Conservation (phyloP, 2,113 vertebrate species). For the Macquaria ambigua region DNA sequence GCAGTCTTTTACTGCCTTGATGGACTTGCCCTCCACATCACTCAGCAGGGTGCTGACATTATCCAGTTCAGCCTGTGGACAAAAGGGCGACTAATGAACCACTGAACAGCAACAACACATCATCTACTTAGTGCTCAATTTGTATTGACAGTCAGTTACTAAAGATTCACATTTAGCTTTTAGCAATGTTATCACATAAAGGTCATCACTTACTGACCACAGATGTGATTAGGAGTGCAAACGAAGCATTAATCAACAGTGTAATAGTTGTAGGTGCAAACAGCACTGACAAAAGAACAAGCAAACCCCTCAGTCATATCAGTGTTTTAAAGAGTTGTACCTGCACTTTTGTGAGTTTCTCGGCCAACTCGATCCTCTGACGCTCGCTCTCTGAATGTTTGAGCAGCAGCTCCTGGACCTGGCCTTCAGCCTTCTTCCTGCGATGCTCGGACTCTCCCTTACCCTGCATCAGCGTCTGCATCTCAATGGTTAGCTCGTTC, state of each 20-base stretch:
- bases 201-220: neutral
- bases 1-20: slow-evolving; percentile 94
- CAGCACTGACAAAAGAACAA: neutral
- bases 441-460: slow-evolving; percentile 95
- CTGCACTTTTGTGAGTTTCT: slow-evolving; percentile 92
- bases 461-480: slow-evolving; percentile 92
- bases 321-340: slow-evolving; percentile 73
- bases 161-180: neutral
- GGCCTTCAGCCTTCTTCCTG: slow-evolving; percentile 92
- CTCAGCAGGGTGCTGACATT: slow-evolving; percentile 88
- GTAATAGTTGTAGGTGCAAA: neutral
- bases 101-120: neutral
- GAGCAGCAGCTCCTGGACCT: slow-evolving; percentile 93
- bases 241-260: neutral
- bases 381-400: slow-evolving; percentile 92
- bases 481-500: slow-evolving; percentile 92
- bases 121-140: neutral
- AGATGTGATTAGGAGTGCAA: too few relatives aligned
- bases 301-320: neutral
- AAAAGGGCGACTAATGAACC: slow-evolving; percentile 5
- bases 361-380: slow-evolving; percentile 87
- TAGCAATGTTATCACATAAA: neutral
- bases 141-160: neutral
- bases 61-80: slow-evolving; percentile 90
- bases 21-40: slow-evolving; percentile 94